Conservation (phyloP, 2,113 vertebrate species). For the Rafetus swinhoei region DNA sequence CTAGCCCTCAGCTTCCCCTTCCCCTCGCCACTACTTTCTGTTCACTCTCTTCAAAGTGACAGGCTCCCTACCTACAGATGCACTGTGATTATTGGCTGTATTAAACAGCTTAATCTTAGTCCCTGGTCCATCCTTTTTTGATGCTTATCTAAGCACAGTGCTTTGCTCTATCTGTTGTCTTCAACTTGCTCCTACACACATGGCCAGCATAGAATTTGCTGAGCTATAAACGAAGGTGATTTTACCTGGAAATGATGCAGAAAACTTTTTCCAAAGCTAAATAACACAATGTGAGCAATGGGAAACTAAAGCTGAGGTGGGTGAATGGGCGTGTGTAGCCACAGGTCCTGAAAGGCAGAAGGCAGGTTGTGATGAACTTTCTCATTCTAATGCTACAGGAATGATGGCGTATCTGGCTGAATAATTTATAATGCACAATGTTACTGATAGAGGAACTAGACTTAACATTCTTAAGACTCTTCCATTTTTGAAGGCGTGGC, state of each 20-base stretch:
- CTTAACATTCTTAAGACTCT: neutral
- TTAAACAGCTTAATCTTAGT: neutral
- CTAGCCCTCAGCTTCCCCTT: neutral
- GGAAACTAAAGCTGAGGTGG: neutral
- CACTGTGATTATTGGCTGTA: neutral
- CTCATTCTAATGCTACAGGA: neutral
- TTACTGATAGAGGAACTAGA: neutral
- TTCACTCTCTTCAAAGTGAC: neutral
- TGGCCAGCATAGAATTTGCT: neutral
- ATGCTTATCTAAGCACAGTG: neutral
- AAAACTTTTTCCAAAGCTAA: neutral
- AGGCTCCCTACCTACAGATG: neutral
- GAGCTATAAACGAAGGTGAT: neutral
- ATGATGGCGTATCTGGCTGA: neutral
- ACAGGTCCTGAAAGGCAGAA: neutral
- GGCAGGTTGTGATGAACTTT: neutral
- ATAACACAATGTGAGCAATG: neutral
- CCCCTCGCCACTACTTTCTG: neutral
- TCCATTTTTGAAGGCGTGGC: neutral
- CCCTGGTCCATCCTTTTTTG: neutral
- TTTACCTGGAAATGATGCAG: neutral
- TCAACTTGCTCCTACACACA: neutral
- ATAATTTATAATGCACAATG: neutral
- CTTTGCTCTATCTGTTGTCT: neutral
- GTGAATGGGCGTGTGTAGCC: neutral